Evolutionary conservation across 2,113 vertebrate species (phyloP).

Genomic region (Apaloderma vittatum): DNA sequence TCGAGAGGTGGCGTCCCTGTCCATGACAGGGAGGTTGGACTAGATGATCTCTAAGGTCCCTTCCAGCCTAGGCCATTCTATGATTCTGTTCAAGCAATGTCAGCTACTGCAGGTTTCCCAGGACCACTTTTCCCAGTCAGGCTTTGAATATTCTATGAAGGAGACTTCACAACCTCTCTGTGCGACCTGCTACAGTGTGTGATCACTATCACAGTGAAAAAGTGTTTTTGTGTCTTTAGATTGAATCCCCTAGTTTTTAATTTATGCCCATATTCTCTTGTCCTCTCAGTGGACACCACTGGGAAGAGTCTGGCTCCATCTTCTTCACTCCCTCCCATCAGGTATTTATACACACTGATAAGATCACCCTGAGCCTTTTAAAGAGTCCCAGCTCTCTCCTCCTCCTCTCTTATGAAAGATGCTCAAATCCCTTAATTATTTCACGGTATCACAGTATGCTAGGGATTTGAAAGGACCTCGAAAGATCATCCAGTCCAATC

Average conservation of each 20-base stretch:
- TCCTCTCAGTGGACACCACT: neutral
- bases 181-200: neutral
- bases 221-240: neutral
- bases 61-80: too few relatives aligned
- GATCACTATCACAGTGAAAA: neutral
- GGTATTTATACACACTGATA: too few relatives aligned
- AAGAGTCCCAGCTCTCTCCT: neutral
- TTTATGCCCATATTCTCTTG: neutral
- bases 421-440: neutral
- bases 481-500: too few relatives aligned
- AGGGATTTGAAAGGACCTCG: too few relatives aligned
- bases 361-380: neutral
- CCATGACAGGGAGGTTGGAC: too few relatives aligned
- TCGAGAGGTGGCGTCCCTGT: too few relatives aligned
- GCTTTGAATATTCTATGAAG: neutral
- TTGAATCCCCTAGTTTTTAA: neutral
- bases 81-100: neutral
- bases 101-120: neutral
- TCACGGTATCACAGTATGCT: too few relatives aligned
- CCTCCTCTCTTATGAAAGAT: neutral
- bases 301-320: neutral
- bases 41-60: too few relatives aligned
- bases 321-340: too few relatives aligned
- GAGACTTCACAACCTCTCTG: neutral
- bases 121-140: neutral